A percentile compares a stretch with the other conserved stretches of the same genome.
Conservation (phyloP, 2,888 invertebrate species). For the Hyposoter dolosus region DNA sequence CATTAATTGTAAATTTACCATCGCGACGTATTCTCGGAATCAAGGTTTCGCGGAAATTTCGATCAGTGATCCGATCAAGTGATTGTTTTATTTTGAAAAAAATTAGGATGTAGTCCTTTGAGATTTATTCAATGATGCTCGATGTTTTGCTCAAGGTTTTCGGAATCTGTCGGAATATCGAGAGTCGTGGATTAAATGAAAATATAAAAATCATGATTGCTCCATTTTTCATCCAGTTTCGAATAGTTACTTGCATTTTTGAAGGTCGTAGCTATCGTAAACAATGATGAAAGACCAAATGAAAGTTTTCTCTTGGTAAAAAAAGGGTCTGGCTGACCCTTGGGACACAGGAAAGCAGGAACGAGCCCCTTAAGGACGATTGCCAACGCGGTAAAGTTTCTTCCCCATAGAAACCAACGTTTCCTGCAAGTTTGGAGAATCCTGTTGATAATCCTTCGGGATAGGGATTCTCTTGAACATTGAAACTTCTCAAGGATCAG, state of each 20-base stretch:
- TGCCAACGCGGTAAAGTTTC: conserved; percentile 25
- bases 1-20: background rate
- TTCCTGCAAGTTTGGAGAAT: conserved; percentile 45
- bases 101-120: background rate
- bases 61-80: background rate
- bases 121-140: background rate
- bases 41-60: background rate
- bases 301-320: conserved; percentile 73
- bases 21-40: background rate
- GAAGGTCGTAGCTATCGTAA: conserved; percentile 1
- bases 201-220: background rate
- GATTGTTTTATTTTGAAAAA: background rate
- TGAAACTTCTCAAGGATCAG: conserved; percentile 78
- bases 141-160: background rate
- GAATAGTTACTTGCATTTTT: background rate
- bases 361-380: conserved; percentile 57
- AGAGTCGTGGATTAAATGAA: background rate
- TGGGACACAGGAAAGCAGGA: conserved; percentile 82
- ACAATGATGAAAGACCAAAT: background rate
- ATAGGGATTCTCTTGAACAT: conserved; percentile 69
- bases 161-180: background rate
- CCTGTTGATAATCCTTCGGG: conserved; percentile 65
- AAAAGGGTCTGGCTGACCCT: conserved; percentile 83
- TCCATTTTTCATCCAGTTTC: background rate
- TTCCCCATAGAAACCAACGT: conserved; percentile 6